These are phyloP conservation scores for Ladona fulva DNA, from an alignment of 1,140 invertebrate species.

Conservation along the genomic window DNA sequence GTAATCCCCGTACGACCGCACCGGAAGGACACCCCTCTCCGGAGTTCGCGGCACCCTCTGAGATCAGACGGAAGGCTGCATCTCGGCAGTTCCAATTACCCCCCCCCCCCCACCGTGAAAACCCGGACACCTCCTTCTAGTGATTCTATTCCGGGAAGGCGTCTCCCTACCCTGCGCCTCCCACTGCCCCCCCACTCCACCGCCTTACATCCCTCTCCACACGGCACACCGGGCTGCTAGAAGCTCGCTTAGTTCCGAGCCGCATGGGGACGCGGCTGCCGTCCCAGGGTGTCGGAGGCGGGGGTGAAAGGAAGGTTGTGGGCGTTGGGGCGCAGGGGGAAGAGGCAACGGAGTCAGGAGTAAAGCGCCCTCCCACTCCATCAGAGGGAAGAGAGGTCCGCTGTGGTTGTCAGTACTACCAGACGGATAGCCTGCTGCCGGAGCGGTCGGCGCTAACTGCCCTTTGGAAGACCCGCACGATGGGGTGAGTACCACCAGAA, in stretches of 20 bases:
- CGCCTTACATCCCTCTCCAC: not conserved
- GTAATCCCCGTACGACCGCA: no score
- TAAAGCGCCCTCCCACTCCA: not conserved
- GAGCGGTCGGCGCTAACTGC: conserved; percentile 55
- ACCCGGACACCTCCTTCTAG: not conserved
- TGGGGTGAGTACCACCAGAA: conserved; percentile 30
- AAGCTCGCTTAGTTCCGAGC: not conserved
- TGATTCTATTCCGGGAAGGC: not conserved
- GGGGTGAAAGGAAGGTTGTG: not conserved
- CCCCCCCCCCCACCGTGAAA: not conserved
- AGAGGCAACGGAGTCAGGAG: not conserved
- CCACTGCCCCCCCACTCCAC: not conserved
- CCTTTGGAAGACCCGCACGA: conserved; percentile 37
- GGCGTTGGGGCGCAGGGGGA: not conserved
- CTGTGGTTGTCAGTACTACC: conserved; percentile 74
- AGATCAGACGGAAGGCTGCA: no score
- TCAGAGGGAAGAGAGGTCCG: conserved; percentile 52
- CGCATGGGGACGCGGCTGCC: not conserved
- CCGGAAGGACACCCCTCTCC: no score
- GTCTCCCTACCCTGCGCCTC: not conserved
- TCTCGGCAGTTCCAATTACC: not conserved
- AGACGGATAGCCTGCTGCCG: conserved; percentile 63
- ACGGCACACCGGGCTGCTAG: not conserved
- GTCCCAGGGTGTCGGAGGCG: not conserved
- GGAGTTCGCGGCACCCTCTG: no score